Percentiles rank a stretch among this genome's conserved stretches.
Evolutionary conservation across 2,888 invertebrate genomes (phyloP).

Genomic region (Gryllus longicercus): DNA sequence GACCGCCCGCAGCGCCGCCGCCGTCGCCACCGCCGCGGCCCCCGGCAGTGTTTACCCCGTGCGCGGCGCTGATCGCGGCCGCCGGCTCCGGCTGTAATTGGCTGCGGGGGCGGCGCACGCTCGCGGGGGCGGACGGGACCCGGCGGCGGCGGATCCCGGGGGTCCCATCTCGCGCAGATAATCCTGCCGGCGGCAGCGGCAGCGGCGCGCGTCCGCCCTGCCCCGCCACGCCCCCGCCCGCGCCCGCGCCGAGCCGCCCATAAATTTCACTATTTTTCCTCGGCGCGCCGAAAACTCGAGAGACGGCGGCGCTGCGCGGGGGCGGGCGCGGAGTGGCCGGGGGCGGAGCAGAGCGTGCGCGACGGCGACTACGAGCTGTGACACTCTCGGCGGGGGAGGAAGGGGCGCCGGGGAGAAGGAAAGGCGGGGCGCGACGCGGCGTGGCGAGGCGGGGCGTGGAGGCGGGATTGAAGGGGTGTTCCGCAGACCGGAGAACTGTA

Average conservation of each 20-base stretch:
- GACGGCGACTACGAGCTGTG: slow-evolving; percentile 17
- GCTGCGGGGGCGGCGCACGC: background rate
- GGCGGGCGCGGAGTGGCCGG: background rate
- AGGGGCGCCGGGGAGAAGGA: background rate
- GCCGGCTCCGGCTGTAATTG: too few species aligned
- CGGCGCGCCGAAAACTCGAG: slow-evolving; percentile 32
- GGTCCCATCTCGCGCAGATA: slow-evolving; percentile 10
- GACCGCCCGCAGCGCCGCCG: background rate
- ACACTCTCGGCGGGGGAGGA: background rate
- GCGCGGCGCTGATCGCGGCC: background rate
- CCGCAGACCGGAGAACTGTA: slow-evolving; percentile 17
- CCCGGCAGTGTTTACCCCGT: background rate
- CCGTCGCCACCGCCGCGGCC: background rate
- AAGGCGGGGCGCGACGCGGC: background rate
- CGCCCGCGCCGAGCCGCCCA: slow-evolving; percentile 25
- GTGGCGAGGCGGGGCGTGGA: background rate
- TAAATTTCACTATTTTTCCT: slow-evolving; percentile 37
- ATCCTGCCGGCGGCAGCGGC: background rate
- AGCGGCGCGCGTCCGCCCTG: background rate
- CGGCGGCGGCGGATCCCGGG: background rate
- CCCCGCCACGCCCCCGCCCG: slow-evolving; percentile 30
- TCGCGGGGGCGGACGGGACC: background rate
- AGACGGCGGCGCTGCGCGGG: background rate
- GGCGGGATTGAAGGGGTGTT: background rate
- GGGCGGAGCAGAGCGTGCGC: background rate